A percentile compares a stretch with the other conserved stretches of the same genome.
Evolutionary conservation across 2,797 vertebrate genomes (phyloP).

Genomic region (Fundulus diaphanus): DNA sequence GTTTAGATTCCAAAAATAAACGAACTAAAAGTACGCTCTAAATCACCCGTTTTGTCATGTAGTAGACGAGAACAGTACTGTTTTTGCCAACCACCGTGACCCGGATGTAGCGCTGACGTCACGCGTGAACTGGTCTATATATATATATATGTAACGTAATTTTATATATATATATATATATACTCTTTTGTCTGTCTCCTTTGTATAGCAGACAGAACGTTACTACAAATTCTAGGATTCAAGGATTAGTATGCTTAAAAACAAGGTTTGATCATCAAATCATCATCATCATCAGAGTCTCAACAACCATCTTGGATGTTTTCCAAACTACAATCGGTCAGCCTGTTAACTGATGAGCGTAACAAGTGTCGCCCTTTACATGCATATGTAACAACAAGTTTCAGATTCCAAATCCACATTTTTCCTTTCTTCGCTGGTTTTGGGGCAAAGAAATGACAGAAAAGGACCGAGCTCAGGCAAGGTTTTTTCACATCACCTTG

Average conservation of each 20-base stretch:
- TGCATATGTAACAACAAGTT: background rate
- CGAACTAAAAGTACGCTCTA: too few species aligned
- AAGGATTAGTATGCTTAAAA: background rate
- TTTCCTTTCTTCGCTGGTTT: background rate
- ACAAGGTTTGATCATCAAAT: background rate
- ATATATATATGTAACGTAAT: too few species aligned
- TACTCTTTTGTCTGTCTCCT: background rate
- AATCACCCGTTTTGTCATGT: too few species aligned
- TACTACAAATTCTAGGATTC: background rate
- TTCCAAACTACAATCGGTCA: background rate
- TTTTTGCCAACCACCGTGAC: too few species aligned
- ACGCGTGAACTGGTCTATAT: too few species aligned
- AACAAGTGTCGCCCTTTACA: background rate
- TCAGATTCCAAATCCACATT: background rate
- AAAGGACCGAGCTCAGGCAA: background rate
- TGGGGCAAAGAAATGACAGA: background rate
- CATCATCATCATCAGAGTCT: background rate
- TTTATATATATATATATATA: too few species aligned
- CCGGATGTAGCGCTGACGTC: too few species aligned
- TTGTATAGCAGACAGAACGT: background rate
- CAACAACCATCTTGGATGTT: background rate
- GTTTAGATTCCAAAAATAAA: too few species aligned
- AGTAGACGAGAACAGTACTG: too few species aligned
- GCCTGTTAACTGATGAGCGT: background rate
- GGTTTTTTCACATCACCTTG: background rate